Conservation (phyloP, 2,888 invertebrate species). For the Cheilosia grossa region DNA sequence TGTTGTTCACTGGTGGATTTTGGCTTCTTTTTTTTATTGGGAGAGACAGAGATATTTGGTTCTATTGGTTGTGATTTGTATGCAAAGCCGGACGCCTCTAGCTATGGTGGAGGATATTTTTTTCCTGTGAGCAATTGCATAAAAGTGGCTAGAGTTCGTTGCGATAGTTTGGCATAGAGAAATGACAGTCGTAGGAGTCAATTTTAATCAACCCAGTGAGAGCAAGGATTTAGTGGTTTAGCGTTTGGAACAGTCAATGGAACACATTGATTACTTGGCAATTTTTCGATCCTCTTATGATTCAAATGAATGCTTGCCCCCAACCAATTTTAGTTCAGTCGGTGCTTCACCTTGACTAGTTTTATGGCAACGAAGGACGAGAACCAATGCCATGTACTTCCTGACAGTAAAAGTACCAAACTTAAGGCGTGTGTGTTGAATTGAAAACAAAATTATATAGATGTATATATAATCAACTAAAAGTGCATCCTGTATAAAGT, state of each 20-base stretch:
- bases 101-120: neutral
- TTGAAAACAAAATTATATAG: too few species aligned
- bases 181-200: conserved; percentile 11
- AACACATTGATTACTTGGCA: neutral
- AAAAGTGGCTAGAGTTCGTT: conserved; percentile 29
- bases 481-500: neutral
- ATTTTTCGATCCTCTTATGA: too few species aligned
- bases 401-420: too few species aligned
- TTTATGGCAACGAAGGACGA: too few species aligned
- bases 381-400: too few species aligned
- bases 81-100: conserved; percentile 29
- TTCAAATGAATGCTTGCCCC: too few species aligned
- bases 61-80: conserved; percentile 46
- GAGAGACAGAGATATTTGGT: neutral
- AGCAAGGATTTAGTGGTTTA: neutral
- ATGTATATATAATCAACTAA: too few species aligned
- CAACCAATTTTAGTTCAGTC: too few species aligned
- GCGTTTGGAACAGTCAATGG: neutral
- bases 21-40: neutral
- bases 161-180: neutral
- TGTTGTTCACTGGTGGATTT: conserved; percentile 32
- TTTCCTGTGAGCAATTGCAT: conserved; percentile 19
- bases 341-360: too few species aligned
- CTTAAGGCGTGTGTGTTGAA: too few species aligned
- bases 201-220: conserved; percentile 25